Evolutionary conservation across 2,888 invertebrate genomes (phyloP).

Genomic region (Calliopum simillimum): DNA sequence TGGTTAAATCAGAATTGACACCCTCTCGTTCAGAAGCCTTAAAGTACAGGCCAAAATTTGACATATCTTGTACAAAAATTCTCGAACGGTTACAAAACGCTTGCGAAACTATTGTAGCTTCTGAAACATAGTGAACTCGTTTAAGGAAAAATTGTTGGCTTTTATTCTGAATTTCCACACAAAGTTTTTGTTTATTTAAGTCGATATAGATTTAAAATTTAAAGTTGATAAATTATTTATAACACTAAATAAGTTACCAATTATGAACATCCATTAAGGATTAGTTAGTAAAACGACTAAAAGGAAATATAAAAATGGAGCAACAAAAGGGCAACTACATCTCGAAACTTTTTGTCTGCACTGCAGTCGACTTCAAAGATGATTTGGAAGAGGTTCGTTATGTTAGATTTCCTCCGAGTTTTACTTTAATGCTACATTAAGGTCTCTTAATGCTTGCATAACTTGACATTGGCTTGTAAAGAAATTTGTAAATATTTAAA

Average conservation of each 20-base stretch:
- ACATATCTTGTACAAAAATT: no score
- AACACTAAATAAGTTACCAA: constrained; percentile 29
- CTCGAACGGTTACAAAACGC: no score
- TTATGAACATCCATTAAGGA: constrained; percentile 23
- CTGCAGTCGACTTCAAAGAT: constrained; percentile 88
- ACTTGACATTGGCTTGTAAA: not conserved
- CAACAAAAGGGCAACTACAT: constrained; percentile 56
- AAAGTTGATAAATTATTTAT: constrained; percentile 40
- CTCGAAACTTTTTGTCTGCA: constrained; percentile 84
- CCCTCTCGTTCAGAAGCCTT: no score
- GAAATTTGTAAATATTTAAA: not conserved
- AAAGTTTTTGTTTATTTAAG: constrained; percentile 41
- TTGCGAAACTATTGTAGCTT: no score
- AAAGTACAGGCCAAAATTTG: no score
- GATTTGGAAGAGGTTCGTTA: constrained; percentile 86
- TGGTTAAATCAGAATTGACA: no score
- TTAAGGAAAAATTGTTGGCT: constrained; percentile 44
- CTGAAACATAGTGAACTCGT: constrained; percentile 37
- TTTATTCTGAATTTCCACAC: constrained; percentile 36
- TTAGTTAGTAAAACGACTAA: not conserved
- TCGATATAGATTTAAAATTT: constrained; percentile 39
- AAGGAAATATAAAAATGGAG: constrained; percentile 56
- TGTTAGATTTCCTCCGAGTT: not conserved
- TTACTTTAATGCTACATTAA: not conserved
- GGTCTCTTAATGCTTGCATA: no score